Percentiles rank a stretch among this genome's conserved stretches.
phyloP scores from a whole-genome alignment of 2,113 vertebrate species.

The Etia nguti region DNA sequence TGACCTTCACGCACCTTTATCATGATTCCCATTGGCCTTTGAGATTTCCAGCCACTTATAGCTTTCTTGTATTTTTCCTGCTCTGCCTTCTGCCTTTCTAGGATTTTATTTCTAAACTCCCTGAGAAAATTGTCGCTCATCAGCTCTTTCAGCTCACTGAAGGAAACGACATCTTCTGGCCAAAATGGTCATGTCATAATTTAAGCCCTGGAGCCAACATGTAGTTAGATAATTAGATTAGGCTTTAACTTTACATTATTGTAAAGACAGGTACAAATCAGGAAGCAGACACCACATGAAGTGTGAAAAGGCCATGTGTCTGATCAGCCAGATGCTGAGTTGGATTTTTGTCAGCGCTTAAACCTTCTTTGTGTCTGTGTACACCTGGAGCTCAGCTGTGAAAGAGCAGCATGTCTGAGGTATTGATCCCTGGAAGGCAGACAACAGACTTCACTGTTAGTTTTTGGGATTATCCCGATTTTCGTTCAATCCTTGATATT shows the following conservation, averaged over 20 bases:
- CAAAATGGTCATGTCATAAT: fast-evolving
- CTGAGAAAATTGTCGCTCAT: neutral
- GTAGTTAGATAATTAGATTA: neutral
- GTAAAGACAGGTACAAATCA: neutral
- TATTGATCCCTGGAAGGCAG: conserved; percentile 45
- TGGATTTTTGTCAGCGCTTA: neutral
- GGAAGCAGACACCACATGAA: neutral
- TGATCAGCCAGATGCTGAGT: neutral
- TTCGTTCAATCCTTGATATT: neutral
- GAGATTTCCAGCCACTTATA: neutral
- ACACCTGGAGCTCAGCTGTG: conserved; percentile 42
- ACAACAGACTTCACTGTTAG: conserved; percentile 59
- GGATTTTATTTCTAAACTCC: neutral
- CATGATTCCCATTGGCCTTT: neutral
- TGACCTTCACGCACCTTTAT: neutral
- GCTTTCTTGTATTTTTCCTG: neutral
- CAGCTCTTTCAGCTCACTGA: neutral
- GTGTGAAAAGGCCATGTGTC: neutral
- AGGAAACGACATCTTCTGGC: fast-evolving
- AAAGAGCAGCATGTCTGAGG: conserved; percentile 18
- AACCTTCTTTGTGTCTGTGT: neutral
- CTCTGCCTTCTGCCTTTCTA: neutral
- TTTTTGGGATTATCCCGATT: conserved; percentile 48
- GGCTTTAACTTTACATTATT: neutral
- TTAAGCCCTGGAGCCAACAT: neutral